A percentile compares a stretch with the other conserved stretches of the same genome.
Conservation (phyloP, 2,113 vertebrate species). For the Dromaius novaehollandiae region DNA sequence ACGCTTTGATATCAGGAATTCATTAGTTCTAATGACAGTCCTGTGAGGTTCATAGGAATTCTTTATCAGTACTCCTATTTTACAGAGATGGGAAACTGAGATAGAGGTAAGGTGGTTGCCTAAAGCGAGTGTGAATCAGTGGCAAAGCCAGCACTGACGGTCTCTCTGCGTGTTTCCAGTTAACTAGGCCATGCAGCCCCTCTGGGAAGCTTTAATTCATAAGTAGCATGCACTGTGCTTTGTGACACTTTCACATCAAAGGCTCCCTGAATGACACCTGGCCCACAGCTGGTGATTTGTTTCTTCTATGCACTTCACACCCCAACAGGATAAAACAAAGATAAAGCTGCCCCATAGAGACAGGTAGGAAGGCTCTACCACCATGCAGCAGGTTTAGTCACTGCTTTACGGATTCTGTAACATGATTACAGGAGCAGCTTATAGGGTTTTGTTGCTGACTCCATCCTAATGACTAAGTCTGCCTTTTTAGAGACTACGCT, state of each 20-base stretch:
- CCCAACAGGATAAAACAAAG: neutral
- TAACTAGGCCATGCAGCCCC: neutral
- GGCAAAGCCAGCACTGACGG: neutral
- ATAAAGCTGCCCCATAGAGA: neutral
- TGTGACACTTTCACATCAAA: neutral
- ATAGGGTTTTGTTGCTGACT: slow-evolving; percentile 5
- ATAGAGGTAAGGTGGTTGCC: neutral
- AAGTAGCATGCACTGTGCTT: fast-evolving
- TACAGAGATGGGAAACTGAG: neutral
- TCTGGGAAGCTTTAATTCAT: neutral
- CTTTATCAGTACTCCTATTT: neutral
- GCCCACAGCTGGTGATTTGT: neutral
- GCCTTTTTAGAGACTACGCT: neutral
- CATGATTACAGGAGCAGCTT: neutral
- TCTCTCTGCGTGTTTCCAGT: neutral
- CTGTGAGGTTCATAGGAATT: neutral
- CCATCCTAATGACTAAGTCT: neutral
- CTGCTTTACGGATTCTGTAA: neutral
- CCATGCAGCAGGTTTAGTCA: neutral
- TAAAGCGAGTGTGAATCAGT: neutral
- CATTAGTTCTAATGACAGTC: neutral
- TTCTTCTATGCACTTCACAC: neutral
- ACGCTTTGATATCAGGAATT: neutral
- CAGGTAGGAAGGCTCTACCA: neutral
- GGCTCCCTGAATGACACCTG: neutral